phyloP scores from a whole-genome alignment of 2,888 invertebrate genomes.

The Carcina quercana region DNA sequence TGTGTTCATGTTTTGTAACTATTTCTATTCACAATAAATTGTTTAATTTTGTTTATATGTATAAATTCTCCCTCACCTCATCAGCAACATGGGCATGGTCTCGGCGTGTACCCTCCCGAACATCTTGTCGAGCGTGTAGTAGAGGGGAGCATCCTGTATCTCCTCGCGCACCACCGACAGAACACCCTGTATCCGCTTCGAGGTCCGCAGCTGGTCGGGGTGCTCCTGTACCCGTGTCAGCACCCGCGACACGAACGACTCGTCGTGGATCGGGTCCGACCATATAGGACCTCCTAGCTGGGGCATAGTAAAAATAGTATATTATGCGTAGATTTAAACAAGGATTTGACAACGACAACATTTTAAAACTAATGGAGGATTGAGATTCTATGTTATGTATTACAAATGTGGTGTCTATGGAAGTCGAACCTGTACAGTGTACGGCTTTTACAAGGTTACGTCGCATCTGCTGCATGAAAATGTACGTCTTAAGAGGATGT shows the following conservation, averaged over 20 bases:
- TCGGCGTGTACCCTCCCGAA: slow-evolving; percentile 82
- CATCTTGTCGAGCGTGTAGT: slow-evolving; percentile 87
- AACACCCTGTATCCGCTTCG: slow-evolving; percentile 85
- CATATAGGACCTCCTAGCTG: slow-evolving; percentile 96
- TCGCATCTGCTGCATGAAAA: no score
- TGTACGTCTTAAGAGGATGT: no score
- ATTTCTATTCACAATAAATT: neutral
- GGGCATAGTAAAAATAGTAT: no score
- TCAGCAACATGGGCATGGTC: slow-evolving; percentile 79
- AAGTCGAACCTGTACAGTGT: no score
- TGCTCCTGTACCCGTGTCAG: slow-evolving; percentile 60
- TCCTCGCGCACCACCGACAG: slow-evolving; percentile 89
- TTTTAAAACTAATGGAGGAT: no score
- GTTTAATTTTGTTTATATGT: neutral
- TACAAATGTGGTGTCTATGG: no score
- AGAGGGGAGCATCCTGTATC: slow-evolving; percentile 87
- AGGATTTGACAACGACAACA: no score
- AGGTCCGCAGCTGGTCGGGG: slow-evolving; percentile 76
- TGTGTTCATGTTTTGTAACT: no score
- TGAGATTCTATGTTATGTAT: no score
- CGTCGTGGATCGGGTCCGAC: slow-evolving; percentile 89
- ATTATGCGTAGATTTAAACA: no score
- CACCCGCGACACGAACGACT: slow-evolving; percentile 82
- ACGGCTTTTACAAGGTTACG: no score
- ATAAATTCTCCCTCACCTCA: slow-evolving; percentile 71